Percentiles rank a stretch among this genome's conserved stretches.
phyloP scores from a whole-genome alignment of 2,888 invertebrate genomes.

The Plagodis dolabraria region DNA sequence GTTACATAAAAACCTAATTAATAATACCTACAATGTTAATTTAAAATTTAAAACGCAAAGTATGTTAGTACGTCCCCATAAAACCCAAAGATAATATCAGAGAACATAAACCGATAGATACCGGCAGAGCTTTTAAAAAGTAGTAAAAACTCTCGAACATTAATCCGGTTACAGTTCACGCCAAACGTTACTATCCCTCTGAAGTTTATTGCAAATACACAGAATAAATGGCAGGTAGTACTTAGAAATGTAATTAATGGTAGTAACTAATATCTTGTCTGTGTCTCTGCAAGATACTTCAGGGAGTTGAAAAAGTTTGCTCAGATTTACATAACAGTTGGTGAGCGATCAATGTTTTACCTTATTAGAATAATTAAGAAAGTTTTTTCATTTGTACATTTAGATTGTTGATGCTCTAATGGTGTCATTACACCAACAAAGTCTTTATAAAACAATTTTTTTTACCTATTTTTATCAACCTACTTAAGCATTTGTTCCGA shows the following conservation, averaged over 20 bases:
- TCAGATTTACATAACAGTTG: constrained; percentile 46
- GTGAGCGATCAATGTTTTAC: constrained; percentile 63
- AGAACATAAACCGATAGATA: constrained; percentile 49
- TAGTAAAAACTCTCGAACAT: constrained; percentile 72
- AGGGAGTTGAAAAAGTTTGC: background rate
- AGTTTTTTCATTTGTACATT: constrained; percentile 45
- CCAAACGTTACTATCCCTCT: background rate
- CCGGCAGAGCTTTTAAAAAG: constrained; percentile 68
- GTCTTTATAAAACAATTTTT: too few relatives aligned
- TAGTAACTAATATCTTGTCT: background rate
- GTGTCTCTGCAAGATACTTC: background rate
- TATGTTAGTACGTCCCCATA: constrained; percentile 48
- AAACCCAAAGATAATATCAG: constrained; percentile 55
- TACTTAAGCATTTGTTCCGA: too few relatives aligned
- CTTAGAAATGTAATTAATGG: background rate
- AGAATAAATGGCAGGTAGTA: background rate
- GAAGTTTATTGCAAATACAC: background rate
- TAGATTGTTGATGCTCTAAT: constrained; percentile 33
- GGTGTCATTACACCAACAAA: too few relatives aligned
- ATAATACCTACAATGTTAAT: constrained; percentile 29
- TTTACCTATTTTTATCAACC: too few relatives aligned
- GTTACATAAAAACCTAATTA: background rate
- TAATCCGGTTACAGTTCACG: constrained; percentile 73
- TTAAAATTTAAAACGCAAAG: constrained; percentile 41
- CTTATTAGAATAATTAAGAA: constrained; percentile 63